Base-by-base conservation (phyloP, 2,888 invertebrate species). In the Polydrusus pterygomalis region DNA sequence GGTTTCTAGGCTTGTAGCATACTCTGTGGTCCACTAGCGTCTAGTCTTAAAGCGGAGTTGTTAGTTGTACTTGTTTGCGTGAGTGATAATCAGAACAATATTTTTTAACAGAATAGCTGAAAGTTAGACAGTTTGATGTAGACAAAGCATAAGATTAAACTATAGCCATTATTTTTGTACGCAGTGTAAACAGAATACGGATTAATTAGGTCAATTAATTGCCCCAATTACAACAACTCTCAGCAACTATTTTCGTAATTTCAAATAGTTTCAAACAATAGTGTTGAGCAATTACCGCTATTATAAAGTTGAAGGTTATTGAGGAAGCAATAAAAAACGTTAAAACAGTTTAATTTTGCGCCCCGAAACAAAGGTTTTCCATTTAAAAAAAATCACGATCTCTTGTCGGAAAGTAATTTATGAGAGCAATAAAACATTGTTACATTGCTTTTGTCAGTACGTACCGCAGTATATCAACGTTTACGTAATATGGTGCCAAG, bases 401-500 rank as follows among this genome's bases (percentile, higher is more conserved):
- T 40, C 40, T 25, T 18, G 54, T 64, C 54, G 38, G 47, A 30
- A 43, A 47, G 17, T 74, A 69, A 74, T 74, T 74, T 74, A 69
- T 20, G 30, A 47, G 45, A n/a, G 69, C 45, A 69, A 69, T 69
- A 69, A 69, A 69, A 64, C 64, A 64, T 64, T 45, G 40, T 34
- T 47, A 45, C 18, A 49, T 64, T 49, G 30, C 64, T 45, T 64
- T 64, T 45, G 64, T 64, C 64, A 49, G 64, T 45, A 45, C 63
- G 58, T 45, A 69, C 47, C 40, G 68, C 40, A 69, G 38, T 69
- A 69, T 69, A 58, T 69, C 60, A 69, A 56, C 60, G 17, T 25
- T 75, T 75, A 65, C 70, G 75, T 67, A 75, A 75, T 25, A 43
- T 71, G 75, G 75, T 75, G 70, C 75, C 75, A 62, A 64, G 62